Base-by-base conservation (phyloP, 1,140 invertebrate genomes). In the Drosophila kikkawai region DNA sequence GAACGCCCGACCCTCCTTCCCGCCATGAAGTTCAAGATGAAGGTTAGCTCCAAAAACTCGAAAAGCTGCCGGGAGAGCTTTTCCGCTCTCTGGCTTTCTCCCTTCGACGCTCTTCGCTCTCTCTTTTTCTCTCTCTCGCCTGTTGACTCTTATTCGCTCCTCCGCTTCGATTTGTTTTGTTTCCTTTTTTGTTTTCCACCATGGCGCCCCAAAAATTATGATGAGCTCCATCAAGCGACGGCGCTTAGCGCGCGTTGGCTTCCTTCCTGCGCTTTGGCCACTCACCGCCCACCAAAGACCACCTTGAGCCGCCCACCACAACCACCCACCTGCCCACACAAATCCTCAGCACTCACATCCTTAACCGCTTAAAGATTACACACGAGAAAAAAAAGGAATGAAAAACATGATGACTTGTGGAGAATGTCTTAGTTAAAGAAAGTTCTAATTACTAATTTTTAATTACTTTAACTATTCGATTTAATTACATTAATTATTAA, bases 21-120 rank as follows among this genome's bases (percentile, higher is more conserved):
- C 76, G 47, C 83, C 71, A 55, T 90, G 79, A 90, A 90, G 85
- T 90, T 90, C 85, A 90, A 90, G 85, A 90, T 90, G 85, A 90
- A 90, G 85, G 85, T 90, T 90, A 90, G 45, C 55, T 69, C 65
- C 51, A 64, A 64, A 67, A 82, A 79, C 75, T 75, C 71, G 39
- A 75, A 76, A 79, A 84, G 70, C 80, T 80, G 17, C 19, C 37
- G 8, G 9, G 17, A 47, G 55, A 79, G 69, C 78, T 80, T 53
- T 79, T 7, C 19, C 17, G 19, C 55, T 58, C 76, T 79, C 53
- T 29, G 5, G 0, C 26, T 26, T 12, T 58, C 36, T 26, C 34
- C 26, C 26, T 9, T 15, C 15, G 6, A 26, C 17, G 41, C 45
- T 60, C 63, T 34, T 34, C 0, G 15, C 15, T 8, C 9, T 48